These are phyloP conservation scores for Antechinus stuartii DNA, from an alignment of 2,113 vertebrate species.

Conservation along the genomic window DNA sequence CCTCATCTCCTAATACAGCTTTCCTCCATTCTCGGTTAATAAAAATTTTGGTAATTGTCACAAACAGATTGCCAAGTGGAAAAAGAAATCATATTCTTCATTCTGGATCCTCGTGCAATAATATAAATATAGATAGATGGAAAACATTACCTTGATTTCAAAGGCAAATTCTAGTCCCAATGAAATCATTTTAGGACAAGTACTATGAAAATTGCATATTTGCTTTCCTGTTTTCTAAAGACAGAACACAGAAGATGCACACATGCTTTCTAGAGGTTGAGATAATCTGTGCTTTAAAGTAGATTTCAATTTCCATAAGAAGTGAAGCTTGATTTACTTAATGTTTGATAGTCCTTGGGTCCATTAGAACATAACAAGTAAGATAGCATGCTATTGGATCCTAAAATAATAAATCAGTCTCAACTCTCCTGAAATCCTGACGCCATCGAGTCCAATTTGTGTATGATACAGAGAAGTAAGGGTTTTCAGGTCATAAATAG, in stretches of 20 bases:
- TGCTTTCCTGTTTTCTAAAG: slow-evolving; percentile 45
- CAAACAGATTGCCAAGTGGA: slow-evolving; percentile 80
- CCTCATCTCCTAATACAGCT: slow-evolving; percentile 79
- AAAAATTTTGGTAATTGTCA: slow-evolving; percentile 82
- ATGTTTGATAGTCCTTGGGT: slow-evolving; percentile 25
- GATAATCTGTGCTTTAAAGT: slow-evolving; percentile 31
- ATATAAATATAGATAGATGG: not conserved
- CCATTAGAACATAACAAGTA: slow-evolving; percentile 29
- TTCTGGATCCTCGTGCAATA: slow-evolving; percentile 75
- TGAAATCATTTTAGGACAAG: slow-evolving; percentile 31
- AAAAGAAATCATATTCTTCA: slow-evolving; percentile 74
- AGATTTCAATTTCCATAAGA: slow-evolving; percentile 49
- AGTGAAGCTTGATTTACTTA: slow-evolving; percentile 48
- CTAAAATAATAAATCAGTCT: slow-evolving; percentile 49
- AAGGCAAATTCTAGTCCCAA: slow-evolving; percentile 57
- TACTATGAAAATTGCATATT: slow-evolving; percentile 29
- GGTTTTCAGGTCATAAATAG: slow-evolving; percentile 64
- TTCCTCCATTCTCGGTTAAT: slow-evolving; percentile 80
- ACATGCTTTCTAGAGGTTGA: slow-evolving; percentile 49
- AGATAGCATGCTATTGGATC: slow-evolving; percentile 34
- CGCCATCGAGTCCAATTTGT: slow-evolving; percentile 10
- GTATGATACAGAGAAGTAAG: slow-evolving; percentile 18
- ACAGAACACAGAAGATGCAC: slow-evolving; percentile 6
- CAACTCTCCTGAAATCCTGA: slow-evolving; percentile 21
- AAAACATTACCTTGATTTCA: slow-evolving; percentile 78